Evolutionary conservation across 2,797 vertebrate genomes (phyloP).

Genomic region (Thaleichthys pacificus): DNA sequence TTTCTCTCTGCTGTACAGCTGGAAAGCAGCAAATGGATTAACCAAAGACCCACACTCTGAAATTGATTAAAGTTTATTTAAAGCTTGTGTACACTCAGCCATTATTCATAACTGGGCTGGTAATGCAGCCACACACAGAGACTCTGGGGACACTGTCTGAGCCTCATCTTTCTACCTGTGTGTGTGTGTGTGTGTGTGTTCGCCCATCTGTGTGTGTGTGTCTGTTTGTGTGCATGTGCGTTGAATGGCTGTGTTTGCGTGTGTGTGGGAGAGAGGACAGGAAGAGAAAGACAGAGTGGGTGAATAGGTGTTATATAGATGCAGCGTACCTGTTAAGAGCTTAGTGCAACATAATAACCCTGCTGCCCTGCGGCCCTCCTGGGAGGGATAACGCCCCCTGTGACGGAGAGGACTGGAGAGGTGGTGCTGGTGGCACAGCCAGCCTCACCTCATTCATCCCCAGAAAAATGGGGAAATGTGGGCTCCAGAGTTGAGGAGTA

Average conservation of each 20-base stretch:
- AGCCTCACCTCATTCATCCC: too few species aligned
- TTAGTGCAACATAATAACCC: too few species aligned
- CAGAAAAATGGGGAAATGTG: too few species aligned
- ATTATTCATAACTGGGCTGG: conserved; percentile 60
- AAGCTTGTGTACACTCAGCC: conserved; percentile 47
- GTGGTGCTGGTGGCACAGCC: too few species aligned
- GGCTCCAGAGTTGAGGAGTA: background rate
- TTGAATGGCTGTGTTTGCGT: background rate
- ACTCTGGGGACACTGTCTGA: conserved; percentile 22
- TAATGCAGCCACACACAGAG: conserved; percentile 57
- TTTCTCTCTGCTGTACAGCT: conserved; percentile 19
- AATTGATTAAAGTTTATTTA: conserved; percentile 72
- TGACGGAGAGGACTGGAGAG: too few species aligned
- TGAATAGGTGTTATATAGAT: too few species aligned
- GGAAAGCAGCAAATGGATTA: conserved; percentile 48
- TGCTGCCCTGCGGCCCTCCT: too few species aligned
- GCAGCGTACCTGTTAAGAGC: too few species aligned
- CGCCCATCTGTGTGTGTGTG: background rate
- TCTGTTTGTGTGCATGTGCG: background rate
- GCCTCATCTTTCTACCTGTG: conserved; percentile 16
- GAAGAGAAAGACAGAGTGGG: too few species aligned
- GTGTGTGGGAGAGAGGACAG: background rate
- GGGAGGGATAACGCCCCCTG: too few species aligned
- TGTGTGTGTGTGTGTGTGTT: conserved; percentile 2
- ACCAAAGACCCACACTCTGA: conserved; percentile 40